Percentiles rank a stretch among this genome's conserved stretches.
These are phyloP conservation scores for Spodoptera litura DNA, from an alignment of 1,140 invertebrate genomes.

Conservation along the genomic window DNA sequence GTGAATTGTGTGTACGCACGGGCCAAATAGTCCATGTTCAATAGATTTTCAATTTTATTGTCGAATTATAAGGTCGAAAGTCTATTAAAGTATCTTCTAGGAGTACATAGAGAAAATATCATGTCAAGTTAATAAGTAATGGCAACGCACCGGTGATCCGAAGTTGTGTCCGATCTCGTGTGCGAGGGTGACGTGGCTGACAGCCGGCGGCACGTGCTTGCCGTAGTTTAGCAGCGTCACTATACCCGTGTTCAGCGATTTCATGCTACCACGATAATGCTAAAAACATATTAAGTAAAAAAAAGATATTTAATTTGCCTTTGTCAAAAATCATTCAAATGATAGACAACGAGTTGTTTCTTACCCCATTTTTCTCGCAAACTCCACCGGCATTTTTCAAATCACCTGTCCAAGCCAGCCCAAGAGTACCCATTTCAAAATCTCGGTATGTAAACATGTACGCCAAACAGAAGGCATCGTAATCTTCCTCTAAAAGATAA, in stretches of 20 bases:
- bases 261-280: conserved; percentile 97
- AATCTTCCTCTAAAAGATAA: conserved; percentile 93
- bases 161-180: conserved; percentile 99
- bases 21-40: too few species aligned
- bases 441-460: conserved; percentile 99
- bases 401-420: conserved; percentile 98
- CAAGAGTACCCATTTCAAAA: conserved; percentile 99
- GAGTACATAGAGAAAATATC: neutral
- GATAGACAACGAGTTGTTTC: conserved; percentile 28
- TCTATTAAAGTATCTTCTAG: too few species aligned
- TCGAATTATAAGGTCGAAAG: too few species aligned
- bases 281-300: conserved; percentile 68
- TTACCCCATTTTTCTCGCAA: conserved; percentile 96
- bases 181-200: conserved; percentile 99
- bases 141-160: conserved; percentile 93
- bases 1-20: too few species aligned
- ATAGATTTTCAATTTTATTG: too few species aligned
- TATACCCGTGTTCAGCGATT: conserved; percentile 99
- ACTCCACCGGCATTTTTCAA: conserved; percentile 97
- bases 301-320: too few species aligned
- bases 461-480: conserved; percentile 98
- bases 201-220: conserved; percentile 98
- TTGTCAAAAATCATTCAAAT: too few species aligned
- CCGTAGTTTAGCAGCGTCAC: conserved; percentile 99
- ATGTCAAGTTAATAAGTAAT: too few species aligned